These are phyloP conservation scores for Ochlodes sylvanus DNA, from an alignment of 2,888 invertebrate genomes.

Conservation along the genomic window DNA sequence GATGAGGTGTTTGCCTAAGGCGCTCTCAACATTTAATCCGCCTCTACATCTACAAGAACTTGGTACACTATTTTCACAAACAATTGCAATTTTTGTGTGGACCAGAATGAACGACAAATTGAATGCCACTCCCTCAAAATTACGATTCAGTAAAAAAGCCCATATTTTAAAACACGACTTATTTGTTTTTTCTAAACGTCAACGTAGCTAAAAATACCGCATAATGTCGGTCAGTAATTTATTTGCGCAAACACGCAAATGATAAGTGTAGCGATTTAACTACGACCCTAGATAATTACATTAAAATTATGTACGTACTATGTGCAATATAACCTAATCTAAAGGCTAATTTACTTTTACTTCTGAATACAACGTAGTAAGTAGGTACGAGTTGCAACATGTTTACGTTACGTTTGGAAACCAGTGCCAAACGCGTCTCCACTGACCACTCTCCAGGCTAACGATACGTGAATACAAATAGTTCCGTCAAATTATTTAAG, in stretches of 20 bases:
- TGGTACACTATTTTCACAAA: no score
- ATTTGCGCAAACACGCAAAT: background rate
- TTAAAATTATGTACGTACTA: background rate
- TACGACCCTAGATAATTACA: conserved; percentile 3
- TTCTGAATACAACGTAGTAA: background rate
- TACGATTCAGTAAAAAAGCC: no score
- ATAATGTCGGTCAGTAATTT: background rate
- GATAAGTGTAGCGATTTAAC: background rate
- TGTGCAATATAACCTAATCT: background rate
- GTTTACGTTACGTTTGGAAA: background rate
- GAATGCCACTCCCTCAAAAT: no score
- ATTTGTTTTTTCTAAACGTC: no score
- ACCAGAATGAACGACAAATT: no score
- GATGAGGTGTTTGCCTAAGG: no score
- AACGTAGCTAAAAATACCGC: background rate
- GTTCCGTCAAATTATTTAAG: no score
- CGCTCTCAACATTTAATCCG: no score
- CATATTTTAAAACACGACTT: no score
- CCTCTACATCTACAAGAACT: no score
- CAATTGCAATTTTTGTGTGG: no score
- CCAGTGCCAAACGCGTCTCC: background rate
- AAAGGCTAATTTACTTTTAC: background rate
- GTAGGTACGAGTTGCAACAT: background rate
- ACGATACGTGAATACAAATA: background rate
- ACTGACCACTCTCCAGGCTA: no score